Percentiles rank a stretch among this genome's conserved stretches.
Evolutionary conservation across 2,797 vertebrate species (phyloP).

Genomic region (Lutjanus campechanus): DNA sequence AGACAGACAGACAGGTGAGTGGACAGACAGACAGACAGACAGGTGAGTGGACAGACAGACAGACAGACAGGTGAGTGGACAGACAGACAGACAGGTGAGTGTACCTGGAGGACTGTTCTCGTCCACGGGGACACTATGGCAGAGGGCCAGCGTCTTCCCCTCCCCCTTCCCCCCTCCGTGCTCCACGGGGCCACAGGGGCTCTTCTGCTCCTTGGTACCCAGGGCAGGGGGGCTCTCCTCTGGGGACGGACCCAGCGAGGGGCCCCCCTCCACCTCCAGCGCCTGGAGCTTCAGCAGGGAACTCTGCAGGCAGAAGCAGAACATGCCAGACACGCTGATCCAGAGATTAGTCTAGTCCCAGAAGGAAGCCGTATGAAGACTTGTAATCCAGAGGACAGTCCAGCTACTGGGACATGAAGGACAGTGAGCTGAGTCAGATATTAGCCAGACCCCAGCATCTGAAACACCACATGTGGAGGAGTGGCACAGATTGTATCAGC

Average conservation of each 20-base stretch:
- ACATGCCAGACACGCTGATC: conserved; percentile 84
- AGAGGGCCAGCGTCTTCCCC: conserved; percentile 54
- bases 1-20: neutral
- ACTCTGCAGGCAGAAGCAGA: conserved; percentile 97
- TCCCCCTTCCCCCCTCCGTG: conserved; percentile 58
- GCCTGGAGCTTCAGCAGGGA: conserved; percentile 94
- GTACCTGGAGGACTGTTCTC: conserved; percentile 87
- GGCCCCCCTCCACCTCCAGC: conserved; percentile 88
- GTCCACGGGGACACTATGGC: conserved; percentile 63
- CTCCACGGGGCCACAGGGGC: conserved; percentile 55
- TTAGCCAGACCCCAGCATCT: conserved; percentile 45
- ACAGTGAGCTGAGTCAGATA: conserved; percentile 27
- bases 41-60: neutral
- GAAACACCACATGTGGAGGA: conserved; percentile 26
- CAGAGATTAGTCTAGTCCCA: conserved; percentile 53
- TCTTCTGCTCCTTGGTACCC: conserved; percentile 85
- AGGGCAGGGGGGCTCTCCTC: conserved; percentile 75
- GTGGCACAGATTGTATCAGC: neutral
- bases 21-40: neutral
- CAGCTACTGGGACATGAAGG: neutral
- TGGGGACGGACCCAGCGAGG: conserved; percentile 76
- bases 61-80: neutral
- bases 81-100: conserved; percentile 12
- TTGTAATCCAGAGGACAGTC: neutral
- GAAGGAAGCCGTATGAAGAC: neutral